Conservation (phyloP, 1,140 invertebrate species). For the Laodelphax striatellus region DNA sequence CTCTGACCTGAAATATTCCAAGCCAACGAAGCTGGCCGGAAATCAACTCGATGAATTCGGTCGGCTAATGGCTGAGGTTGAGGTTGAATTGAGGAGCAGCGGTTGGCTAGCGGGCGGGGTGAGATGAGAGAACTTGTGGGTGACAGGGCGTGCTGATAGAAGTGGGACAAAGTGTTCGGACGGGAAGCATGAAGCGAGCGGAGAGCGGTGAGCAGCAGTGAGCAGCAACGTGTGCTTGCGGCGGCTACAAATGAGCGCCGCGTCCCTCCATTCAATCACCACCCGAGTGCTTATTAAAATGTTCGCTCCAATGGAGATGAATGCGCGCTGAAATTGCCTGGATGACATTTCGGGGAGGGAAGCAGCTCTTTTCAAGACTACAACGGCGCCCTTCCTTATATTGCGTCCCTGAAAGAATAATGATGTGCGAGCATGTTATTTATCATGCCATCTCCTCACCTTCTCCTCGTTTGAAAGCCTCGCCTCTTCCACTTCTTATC, state of each 20-base stretch:
- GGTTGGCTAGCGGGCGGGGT: too few species aligned
- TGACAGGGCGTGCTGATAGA: too few species aligned
- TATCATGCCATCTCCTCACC: slow-evolving; percentile 8
- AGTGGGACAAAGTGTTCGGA: too few species aligned
- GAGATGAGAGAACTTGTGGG: too few species aligned
- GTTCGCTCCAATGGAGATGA: slow-evolving; percentile 15
- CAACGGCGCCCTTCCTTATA: not conserved
- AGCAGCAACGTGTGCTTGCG: not conserved
- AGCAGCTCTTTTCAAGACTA: slow-evolving; percentile 6
- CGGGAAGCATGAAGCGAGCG: too few species aligned
- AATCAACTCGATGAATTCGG: too few species aligned
- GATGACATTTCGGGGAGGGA: slow-evolving; percentile 13
- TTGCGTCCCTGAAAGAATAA: slow-evolving; percentile 12
- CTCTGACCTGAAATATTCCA: too few species aligned
- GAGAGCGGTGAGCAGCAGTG: not conserved
- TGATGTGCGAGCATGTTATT: slow-evolving; percentile 12
- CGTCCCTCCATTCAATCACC: slow-evolving; percentile 13
- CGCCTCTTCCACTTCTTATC: too few species aligned
- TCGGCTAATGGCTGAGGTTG: too few species aligned
- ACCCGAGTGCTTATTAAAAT: slow-evolving; percentile 15
- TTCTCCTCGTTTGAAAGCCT: not conserved
- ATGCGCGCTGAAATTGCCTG: slow-evolving; percentile 14
- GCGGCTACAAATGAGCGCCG: not conserved
- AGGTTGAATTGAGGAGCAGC: too few species aligned
- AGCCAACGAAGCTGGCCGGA: too few species aligned